A percentile compares a stretch with the other conserved stretches of the same genome.
These are phyloP conservation scores for Lordiphosa fenestrarum DNA, from an alignment of 2,888 invertebrate genomes.

Conservation along the genomic window DNA sequence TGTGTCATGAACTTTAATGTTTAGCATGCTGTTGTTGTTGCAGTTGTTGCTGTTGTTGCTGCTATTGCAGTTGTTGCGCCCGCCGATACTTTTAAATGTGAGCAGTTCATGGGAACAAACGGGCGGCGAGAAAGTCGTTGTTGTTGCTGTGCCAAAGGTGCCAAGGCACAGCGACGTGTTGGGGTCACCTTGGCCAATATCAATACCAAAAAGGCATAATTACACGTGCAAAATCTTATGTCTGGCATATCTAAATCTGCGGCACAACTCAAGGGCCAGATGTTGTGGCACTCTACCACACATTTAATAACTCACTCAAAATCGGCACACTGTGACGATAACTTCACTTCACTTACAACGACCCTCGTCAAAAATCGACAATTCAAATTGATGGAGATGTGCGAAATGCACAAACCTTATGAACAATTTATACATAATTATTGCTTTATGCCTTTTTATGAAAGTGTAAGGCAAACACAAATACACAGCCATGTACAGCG, in stretches of 20 bases:
- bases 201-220: constrained; percentile 34
- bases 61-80: constrained; percentile 27
- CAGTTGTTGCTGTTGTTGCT: constrained; percentile 15
- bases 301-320: constrained; percentile 67
- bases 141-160: constrained; percentile 39
- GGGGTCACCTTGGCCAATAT: constrained; percentile 41
- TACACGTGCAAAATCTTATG: constrained; percentile 51
- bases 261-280: constrained; percentile 23
- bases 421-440: constrained; percentile 19
- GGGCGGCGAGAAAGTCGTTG: constrained; percentile 59
- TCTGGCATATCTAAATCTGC: constrained; percentile 56
- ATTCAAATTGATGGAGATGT: constrained; percentile 28
- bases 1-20: constrained; percentile 72
- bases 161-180: constrained; percentile 46
- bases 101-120: constrained; percentile 67
- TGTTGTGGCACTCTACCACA: constrained; percentile 54
- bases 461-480: constrained; percentile 35
- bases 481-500: constrained; percentile 12
- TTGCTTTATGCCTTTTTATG: constrained; percentile 57
- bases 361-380: constrained; percentile 52
- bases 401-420: constrained; percentile 22
- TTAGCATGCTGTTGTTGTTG: constrained; percentile 44
- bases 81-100: constrained; percentile 64
- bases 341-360: constrained; percentile 20
- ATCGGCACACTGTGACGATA: constrained; percentile 3